Evolutionary conservation across 2,797 vertebrate genomes (phyloP).

Genomic region (Xiphophorus birchmanni): DNA sequence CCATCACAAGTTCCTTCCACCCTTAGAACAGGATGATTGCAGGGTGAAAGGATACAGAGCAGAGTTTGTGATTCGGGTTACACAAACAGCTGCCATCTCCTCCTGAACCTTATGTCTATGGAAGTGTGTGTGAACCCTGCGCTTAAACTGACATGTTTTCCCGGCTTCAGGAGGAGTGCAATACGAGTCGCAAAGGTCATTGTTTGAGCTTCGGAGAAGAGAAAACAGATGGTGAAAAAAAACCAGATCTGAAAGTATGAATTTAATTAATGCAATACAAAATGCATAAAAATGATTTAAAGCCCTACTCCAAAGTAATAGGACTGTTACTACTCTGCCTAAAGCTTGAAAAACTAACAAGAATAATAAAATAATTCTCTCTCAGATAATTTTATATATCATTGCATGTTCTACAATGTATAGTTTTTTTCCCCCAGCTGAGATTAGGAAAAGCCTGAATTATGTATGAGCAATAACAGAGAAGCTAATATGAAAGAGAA

Average conservation of each 20-base stretch:
- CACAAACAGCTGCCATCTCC: slow-evolving; percentile 69
- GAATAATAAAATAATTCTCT: neutral
- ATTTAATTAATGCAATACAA: neutral
- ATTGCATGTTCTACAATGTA: neutral
- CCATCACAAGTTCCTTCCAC: neutral
- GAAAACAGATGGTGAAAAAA: neutral
- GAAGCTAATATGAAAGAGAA: neutral
- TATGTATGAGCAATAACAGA: neutral
- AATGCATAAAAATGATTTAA: neutral
- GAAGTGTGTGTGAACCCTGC: slow-evolving; percentile 38
- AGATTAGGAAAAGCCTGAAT: neutral
- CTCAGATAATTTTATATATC: neutral
- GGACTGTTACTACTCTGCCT: neutral
- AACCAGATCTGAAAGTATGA: slow-evolving; percentile 3
- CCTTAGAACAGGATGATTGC: slow-evolving; percentile 43
- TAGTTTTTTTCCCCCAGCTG: neutral
- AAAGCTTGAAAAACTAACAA: neutral
- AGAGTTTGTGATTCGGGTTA: slow-evolving; percentile 60
- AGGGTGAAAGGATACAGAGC: slow-evolving; percentile 33
- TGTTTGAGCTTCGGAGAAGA: slow-evolving; percentile 45
- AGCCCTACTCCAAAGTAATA: neutral
- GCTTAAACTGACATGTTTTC: slow-evolving; percentile 26
- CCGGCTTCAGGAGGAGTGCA: slow-evolving; percentile 32
- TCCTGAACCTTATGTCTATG: slow-evolving; percentile 47
- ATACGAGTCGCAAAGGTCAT: slow-evolving; percentile 44